These are phyloP conservation scores for Ctenomys sociabilis DNA, from an alignment of 2,113 vertebrate species.

Conservation along the genomic window DNA sequence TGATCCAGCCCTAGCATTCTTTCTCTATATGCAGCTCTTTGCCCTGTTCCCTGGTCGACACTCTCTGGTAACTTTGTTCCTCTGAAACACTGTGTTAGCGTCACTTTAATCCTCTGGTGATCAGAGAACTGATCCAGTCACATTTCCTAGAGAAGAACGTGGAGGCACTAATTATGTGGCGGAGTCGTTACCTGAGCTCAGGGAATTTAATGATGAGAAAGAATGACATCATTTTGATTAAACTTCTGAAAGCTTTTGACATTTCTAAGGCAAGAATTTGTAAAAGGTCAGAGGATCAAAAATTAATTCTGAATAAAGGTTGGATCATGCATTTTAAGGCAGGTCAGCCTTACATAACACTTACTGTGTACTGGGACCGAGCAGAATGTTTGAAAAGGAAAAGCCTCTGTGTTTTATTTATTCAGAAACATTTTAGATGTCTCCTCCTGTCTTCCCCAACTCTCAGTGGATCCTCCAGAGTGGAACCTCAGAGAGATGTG, in stretches of 20 bases:
- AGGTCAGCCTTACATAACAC: slow-evolving; percentile 40
- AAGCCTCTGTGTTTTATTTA: slow-evolving; percentile 6
- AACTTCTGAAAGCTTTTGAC: slow-evolving; percentile 67
- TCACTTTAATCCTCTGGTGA: too few relatives aligned
- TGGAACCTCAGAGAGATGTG: neutral
- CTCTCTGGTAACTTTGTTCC: neutral
- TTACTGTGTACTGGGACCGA: neutral
- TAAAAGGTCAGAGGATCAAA: slow-evolving; percentile 75
- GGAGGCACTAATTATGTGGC: too few relatives aligned
- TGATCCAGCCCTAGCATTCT: neutral
- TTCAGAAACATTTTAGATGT: neutral
- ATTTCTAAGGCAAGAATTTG: slow-evolving; percentile 74
- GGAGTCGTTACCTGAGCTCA: too few relatives aligned
- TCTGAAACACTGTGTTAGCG: too few relatives aligned
- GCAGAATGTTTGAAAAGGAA: neutral
- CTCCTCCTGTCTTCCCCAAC: neutral
- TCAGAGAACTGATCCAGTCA: too few relatives aligned
- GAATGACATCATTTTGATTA: slow-evolving; percentile 59
- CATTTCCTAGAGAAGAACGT: too few relatives aligned
- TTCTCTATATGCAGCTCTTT: neutral
- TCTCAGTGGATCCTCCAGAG: neutral
- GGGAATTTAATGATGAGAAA: slow-evolving; percentile 9
- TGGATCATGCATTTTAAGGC: slow-evolving; percentile 69
- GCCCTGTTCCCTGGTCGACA: neutral
- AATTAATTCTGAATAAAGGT: slow-evolving; percentile 78